These are phyloP conservation scores for Tupiocoris notatus DNA, from an alignment of 2,888 invertebrate species.

Conservation along the genomic window DNA sequence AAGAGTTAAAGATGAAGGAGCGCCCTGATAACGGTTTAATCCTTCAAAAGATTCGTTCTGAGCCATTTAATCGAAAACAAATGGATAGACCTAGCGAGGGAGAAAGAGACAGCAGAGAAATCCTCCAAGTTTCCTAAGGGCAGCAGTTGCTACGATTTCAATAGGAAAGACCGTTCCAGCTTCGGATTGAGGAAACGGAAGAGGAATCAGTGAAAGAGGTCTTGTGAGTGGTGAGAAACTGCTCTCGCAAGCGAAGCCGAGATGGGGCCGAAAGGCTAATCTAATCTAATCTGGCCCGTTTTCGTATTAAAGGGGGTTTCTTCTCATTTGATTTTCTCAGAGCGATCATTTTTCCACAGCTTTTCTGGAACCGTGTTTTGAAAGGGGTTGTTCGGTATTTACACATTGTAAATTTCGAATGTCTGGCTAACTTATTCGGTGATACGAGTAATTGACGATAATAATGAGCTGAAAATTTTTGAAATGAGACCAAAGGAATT, in stretches of 20 bases:
- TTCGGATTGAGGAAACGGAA: background rate
- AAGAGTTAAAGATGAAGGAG: background rate
- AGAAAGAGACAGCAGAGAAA: background rate
- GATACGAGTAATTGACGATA: too few species aligned
- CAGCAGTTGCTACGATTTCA: background rate
- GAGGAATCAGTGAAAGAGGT: background rate
- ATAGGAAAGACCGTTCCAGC: background rate
- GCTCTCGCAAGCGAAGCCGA: background rate
- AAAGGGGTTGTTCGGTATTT: too few species aligned
- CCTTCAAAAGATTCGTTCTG: conserved; percentile 40
- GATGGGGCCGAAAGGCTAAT: background rate
- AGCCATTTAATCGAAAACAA: conserved; percentile 34
- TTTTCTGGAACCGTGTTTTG: too few species aligned
- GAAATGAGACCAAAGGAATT: too few species aligned
- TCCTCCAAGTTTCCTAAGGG: background rate
- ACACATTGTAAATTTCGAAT: too few species aligned
- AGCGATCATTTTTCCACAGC: background rate
- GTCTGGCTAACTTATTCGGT: too few species aligned
- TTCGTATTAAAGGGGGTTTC: background rate
- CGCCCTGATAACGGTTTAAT: conserved; percentile 34
- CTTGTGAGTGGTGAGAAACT: background rate
- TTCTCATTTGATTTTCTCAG: background rate
- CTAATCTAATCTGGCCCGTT: background rate
- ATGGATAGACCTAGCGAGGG: conserved; percentile 3
- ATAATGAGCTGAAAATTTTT: too few species aligned